Percentiles rank a stretch among this genome's conserved stretches.
Evolutionary conservation across 1,140 invertebrate genomes (phyloP).

Genomic region (Magallana gigas): DNA sequence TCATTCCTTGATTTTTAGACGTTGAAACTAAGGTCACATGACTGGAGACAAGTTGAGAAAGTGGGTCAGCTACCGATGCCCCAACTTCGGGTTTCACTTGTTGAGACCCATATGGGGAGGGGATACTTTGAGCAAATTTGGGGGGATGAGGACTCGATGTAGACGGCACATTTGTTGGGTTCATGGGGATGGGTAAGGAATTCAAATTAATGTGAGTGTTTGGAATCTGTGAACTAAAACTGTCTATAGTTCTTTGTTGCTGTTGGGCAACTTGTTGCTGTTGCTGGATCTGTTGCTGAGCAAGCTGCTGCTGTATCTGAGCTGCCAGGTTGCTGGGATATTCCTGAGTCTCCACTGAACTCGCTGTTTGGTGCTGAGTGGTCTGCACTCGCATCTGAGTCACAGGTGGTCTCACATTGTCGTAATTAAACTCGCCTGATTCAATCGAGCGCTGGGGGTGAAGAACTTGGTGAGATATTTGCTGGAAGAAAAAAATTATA

Average conservation of each 20-base stretch:
- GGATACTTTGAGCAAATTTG: constrained; percentile 50
- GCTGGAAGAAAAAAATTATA: constrained; percentile 36
- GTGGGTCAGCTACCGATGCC: constrained; percentile 16
- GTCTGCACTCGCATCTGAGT: constrained; percentile 14
- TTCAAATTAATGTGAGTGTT: constrained; percentile 8
- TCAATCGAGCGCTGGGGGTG: constrained; percentile 61
- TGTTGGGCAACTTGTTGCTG: constrained; percentile 20
- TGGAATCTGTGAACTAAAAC: not conserved
- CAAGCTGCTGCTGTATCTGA: constrained; percentile 52
- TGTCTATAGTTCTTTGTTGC: constrained; percentile 15
- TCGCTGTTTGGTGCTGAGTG: constrained; percentile 25
- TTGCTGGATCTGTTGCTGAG: constrained; percentile 47
- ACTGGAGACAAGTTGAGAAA: constrained; percentile 34
- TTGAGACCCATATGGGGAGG: constrained; percentile 46
- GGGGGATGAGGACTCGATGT: constrained; percentile 54
- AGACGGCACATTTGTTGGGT: constrained; percentile 42
- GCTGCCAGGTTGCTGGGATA: constrained; percentile 38
- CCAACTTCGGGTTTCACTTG: constrained; percentile 38
- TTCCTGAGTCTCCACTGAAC: constrained; percentile 28
- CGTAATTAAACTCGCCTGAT: constrained; percentile 44
- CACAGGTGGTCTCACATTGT: constrained; percentile 6
- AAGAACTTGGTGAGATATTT: constrained; percentile 53
- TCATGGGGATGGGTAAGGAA: constrained; percentile 47
- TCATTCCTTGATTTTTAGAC: constrained; percentile 35
- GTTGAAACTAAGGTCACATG: constrained; percentile 52